Conservation (phyloP, 2,888 invertebrate genomes). For the Nemapogon koenigi region DNA sequence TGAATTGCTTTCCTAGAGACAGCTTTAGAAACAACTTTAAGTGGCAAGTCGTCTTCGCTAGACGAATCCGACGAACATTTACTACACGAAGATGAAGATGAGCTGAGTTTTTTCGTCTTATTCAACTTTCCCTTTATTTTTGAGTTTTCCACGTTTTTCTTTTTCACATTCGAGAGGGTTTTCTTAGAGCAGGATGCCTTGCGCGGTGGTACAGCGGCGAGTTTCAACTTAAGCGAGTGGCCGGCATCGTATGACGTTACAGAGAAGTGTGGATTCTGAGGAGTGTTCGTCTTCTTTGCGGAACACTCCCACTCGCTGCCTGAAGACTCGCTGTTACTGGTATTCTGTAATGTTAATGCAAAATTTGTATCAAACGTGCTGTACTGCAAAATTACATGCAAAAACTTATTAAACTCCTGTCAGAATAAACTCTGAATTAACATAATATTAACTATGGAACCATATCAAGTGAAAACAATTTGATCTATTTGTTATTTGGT, state of each 20-base stretch:
- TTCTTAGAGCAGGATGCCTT: conserved; percentile 42
- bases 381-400: no score
- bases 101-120: conserved; percentile 26
- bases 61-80: conserved; percentile 54
- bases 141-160: conserved; percentile 13
- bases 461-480: no score
- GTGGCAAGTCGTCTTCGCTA: conserved; percentile 51
- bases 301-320: conserved; percentile 54
- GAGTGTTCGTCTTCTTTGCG: conserved; percentile 33
- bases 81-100: conserved; percentile 59
- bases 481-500: no score
- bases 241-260: conserved; percentile 69
- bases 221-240: conserved; percentile 65
- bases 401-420: no score
- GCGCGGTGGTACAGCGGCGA: conserved; percentile 64
- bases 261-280: conserved; percentile 61
- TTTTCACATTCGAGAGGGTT: conserved; percentile 34
- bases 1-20: conserved; percentile 29
- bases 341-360: conserved; percentile 52
- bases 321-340: conserved; percentile 42
- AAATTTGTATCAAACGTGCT: no score
- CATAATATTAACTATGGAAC: no score
- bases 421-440: no score
- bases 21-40: conserved; percentile 46
- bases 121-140: conserved; percentile 22